Evolutionary conservation across 1,140 invertebrate genomes (phyloP).

Genomic region (Ceratosolen fusciceps): DNA sequence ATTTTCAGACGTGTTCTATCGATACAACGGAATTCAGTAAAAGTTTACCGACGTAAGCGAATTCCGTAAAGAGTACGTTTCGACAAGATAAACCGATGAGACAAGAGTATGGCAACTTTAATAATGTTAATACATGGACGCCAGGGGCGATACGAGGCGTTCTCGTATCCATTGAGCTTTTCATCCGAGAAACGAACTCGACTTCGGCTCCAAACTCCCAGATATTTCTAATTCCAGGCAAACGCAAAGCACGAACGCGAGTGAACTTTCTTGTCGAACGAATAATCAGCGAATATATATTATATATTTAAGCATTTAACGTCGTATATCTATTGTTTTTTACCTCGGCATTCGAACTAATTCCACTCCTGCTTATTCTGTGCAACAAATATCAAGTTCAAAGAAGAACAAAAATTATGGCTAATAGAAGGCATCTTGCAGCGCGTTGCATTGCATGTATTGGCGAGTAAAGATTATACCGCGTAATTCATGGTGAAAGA

Average conservation of each 20-base stretch:
- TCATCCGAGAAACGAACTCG: slow-evolving; percentile 56
- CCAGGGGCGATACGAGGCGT: slow-evolving; percentile 53
- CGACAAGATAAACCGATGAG: slow-evolving; percentile 27
- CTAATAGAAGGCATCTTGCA: neutral
- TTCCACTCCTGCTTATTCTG: neutral
- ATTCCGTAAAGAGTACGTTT: slow-evolving; percentile 57
- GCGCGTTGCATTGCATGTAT: neutral
- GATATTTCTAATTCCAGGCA: slow-evolving; percentile 53
- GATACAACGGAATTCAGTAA: neutral
- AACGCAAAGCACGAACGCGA: slow-evolving; percentile 47
- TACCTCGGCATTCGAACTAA: neutral
- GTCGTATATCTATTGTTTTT: neutral
- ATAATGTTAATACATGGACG: slow-evolving; percentile 56
- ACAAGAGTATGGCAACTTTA: slow-evolving; percentile 54
- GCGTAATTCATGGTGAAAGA: no score
- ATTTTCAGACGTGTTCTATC: no score
- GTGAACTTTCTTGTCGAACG: neutral
- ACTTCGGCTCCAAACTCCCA: slow-evolving; percentile 50
- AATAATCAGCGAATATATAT: neutral
- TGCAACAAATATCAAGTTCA: slow-evolving; percentile 24
- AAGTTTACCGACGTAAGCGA: slow-evolving; percentile 54
- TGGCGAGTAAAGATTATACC: no score
- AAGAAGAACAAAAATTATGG: no score
- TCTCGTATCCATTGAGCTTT: slow-evolving; percentile 54
- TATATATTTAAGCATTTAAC: slow-evolving; percentile 41